Base-by-base conservation (phyloP, 2,888 invertebrate genomes). In the Drosophila robusta region DNA sequence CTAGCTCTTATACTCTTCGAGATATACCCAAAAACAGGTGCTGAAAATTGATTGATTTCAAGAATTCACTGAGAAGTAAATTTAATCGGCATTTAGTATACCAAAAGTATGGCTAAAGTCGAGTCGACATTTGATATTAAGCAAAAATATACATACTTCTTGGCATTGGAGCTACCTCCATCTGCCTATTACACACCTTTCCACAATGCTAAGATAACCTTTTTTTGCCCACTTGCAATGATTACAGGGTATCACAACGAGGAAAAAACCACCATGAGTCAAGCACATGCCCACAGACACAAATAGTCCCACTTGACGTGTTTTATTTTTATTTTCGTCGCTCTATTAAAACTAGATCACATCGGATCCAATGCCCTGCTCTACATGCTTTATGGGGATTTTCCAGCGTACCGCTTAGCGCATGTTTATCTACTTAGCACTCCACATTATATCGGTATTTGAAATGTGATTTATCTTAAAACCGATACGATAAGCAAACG, bases 351-450 rank as follows among this genome's bases (percentile, higher is more conserved):
- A 55, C 36, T 55, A 36, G 49, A 32, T 38, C 24, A 9, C 34
- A 75, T 9, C 49, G 50, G 38, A 57, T 45, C 26, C 54, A 58
- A 73, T 39, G 34, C 51, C n/a, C n/a, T 44, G 41, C 39, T 55
- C 38, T 16, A 22, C 18, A 24, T 47, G 32, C 46, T 49, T 55
- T 5, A 32, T 16, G 55, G 61, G 65, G 55, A 24, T 63, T 67
- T 78, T 54, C 50, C 49, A 34, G 45, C 2, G n/a, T 34, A 44
- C 32, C 16, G 45, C 49, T 45, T 36, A 26, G 39, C 16, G 45
- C 47, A 46, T 26, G 57, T 64, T 83, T 84, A 87, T 84, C 81
- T 65, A 41, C 14, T 57, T 56, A 32, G 57, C 62, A 64, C 46
- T 52, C 57, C 46, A 69, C 71, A 66, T 81, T 50, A 34, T 34